Base-by-base conservation (phyloP, 2,888 invertebrate genomes). In the Vesta saturnalis region DNA sequence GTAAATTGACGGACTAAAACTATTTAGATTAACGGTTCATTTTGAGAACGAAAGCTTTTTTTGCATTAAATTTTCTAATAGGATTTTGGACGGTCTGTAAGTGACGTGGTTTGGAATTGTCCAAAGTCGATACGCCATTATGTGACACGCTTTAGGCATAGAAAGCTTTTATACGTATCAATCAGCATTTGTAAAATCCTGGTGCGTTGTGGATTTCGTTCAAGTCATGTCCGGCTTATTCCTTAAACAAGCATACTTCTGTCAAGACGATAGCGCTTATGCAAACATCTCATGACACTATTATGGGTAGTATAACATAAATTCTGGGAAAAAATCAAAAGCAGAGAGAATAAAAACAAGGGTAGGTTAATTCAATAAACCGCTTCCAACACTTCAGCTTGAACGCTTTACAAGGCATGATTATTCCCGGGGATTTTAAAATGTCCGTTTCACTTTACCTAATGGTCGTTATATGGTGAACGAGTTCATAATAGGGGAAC, bases 401-500 rank as follows among this genome's bases (percentile, higher is more conserved):
- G 52, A 60, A 55, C 52, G 55, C 55, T 65, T 47, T 60, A 60
- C 66, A 60, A 66, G 30, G 56, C 46, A 47, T 21, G 60, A 66
- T 66, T 66, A 60, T 60, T 66, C 19, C 47, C 15, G 30, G 23
- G 66, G 66, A 47, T 66, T 66, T 66, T 66, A 66, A 60, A 66
- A 60, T 56, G 66, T 66, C 60, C 66, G 49, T 56, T 66, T 35
- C 47, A 60, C 59, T 66, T 60, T 47, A 54, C 22, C 16, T 66
- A 66, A 66, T 66, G 66, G 59, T 18, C 21, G 57, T 56, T 60
- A 39, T 46, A 47, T 57, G 39, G 64, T 54, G 43, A 43, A 30
- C 54, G 55, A 18, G 60, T 55, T 60, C 54, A 59, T 64, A 64
- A 64, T 54, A 35, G 63, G 18, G 46, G 19, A 59, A 64, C 57